Evolutionary conservation across 2,113 vertebrate species (phyloP).

Genomic region (Isurus oxyrinchus): DNA sequence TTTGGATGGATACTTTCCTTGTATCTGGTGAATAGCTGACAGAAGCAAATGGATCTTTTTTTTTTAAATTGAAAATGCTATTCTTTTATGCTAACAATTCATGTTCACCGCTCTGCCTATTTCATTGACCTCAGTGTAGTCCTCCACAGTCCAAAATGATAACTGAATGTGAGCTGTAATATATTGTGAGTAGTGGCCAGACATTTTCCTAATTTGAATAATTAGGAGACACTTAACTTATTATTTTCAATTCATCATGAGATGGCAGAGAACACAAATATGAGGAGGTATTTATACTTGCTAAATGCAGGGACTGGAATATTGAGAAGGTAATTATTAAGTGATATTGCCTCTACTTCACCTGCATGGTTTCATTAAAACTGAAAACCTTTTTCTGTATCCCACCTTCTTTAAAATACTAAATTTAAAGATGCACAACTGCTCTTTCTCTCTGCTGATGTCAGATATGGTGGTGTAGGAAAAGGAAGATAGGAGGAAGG

Average conservation of each 20-base stretch:
- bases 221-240: neutral
- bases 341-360: neutral
- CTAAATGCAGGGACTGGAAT: neutral
- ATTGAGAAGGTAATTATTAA: neutral
- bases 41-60: neutral
- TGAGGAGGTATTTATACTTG: neutral
- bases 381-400: neutral
- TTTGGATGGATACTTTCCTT: neutral
- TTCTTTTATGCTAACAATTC: neutral
- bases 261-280: neutral
- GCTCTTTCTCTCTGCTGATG: neutral
- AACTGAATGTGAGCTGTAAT: slow-evolving; percentile 7
- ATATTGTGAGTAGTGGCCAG: neutral
- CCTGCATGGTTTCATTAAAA: slow-evolving; percentile 19
- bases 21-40: neutral
- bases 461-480: neutral
- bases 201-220: slow-evolving; percentile 24
- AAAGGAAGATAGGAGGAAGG: neutral
- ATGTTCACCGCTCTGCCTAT: neutral
- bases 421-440: neutral
- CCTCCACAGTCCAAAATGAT: neutral
- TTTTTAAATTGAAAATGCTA: neutral
- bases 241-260: slow-evolving; percentile 8
- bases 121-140: neutral
- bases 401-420: neutral